These are phyloP conservation scores for Centropristis striata DNA, from an alignment of 2,113 vertebrate species.

Conservation along the genomic window DNA sequence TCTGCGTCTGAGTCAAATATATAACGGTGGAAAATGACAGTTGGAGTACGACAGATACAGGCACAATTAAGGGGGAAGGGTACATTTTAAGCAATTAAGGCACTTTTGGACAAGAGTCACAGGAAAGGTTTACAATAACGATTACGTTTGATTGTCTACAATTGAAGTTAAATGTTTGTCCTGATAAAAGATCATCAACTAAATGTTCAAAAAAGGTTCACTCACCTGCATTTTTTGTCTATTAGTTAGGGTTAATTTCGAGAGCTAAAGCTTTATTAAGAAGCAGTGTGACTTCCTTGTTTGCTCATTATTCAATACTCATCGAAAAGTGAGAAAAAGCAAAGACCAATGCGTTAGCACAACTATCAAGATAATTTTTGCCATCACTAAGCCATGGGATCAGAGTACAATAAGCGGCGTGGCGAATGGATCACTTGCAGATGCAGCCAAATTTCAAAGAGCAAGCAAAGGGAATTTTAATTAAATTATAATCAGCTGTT, in stretches of 20 bases:
- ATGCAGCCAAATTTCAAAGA: slow-evolving; percentile 71
- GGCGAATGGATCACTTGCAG: slow-evolving; percentile 54
- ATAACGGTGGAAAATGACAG: slow-evolving; percentile 16
- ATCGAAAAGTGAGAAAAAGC: slow-evolving; percentile 50
- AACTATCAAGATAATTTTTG: slow-evolving; percentile 57
- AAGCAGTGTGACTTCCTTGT: slow-evolving; percentile 70
- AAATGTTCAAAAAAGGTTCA: slow-evolving; percentile 54
- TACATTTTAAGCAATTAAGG: slow-evolving; percentile 2
- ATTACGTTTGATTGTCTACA: slow-evolving; percentile 6
- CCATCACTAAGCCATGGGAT: slow-evolving; percentile 51
- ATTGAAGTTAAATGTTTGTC: slow-evolving; percentile 14
- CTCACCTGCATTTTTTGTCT: slow-evolving; percentile 76
- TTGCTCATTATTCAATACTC: slow-evolving; percentile 62
- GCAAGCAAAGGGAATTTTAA: slow-evolving; percentile 62
- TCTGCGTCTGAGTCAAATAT: slow-evolving; percentile 66
- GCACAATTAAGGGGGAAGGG: slow-evolving; percentile 16
- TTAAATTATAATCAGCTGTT: slow-evolving; percentile 43
- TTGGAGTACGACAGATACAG: slow-evolving; percentile 4
- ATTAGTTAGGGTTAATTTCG: slow-evolving; percentile 74
- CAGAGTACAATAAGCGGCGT: slow-evolving; percentile 46
- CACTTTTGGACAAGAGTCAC: background rate
- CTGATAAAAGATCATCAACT: slow-evolving; percentile 10
- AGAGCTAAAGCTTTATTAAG: slow-evolving; percentile 73
- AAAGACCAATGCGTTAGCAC: slow-evolving; percentile 55
- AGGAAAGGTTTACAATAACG: slow-evolving; percentile 29